phyloP scores from a whole-genome alignment of 1,140 invertebrate species.

The Lordiphosa clarofinis region DNA sequence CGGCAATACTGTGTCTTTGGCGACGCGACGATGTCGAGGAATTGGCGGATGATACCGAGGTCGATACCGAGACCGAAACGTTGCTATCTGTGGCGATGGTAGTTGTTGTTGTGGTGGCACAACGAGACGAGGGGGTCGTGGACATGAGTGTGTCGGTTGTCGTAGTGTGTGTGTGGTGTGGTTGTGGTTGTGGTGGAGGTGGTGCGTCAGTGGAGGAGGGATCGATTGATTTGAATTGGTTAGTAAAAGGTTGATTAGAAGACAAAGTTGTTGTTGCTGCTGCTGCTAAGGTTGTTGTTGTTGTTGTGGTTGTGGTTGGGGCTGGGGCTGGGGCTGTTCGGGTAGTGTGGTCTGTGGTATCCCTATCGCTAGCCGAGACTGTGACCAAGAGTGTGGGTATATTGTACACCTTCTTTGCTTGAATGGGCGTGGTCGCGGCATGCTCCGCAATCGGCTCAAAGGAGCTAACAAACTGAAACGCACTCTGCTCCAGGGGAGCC shows the following conservation, averaged over 20 bases:
- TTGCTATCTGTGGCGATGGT: conserved; percentile 77
- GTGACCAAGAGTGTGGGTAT: conserved; percentile 54
- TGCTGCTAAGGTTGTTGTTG: conserved; percentile 13
- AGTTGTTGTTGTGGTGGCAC: conserved; percentile 36
- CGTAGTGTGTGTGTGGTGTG: conserved; percentile 7
- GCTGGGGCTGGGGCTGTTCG: not conserved
- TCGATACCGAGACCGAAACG: conserved; percentile 64
- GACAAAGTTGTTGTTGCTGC: conserved; percentile 30
- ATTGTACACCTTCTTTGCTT: conserved; percentile 36
- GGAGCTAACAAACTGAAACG: conserved; percentile 60
- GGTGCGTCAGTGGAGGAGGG: conserved; percentile 43
- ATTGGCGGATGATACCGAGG: conserved; percentile 70
- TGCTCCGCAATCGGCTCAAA: conserved; percentile 65
- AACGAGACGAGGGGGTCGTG: conserved; percentile 39
- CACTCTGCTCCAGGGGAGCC: conserved; percentile 50
- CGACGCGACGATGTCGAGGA: conserved; percentile 84
- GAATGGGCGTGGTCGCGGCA: conserved; percentile 21
- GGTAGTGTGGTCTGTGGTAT: conserved; percentile 5
- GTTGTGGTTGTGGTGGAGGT: conserved; percentile 19
- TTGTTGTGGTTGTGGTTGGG: conserved; percentile 11
- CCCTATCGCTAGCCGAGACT: conserved; percentile 11
- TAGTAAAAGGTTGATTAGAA: conserved; percentile 50
- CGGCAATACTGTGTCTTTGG: conserved; percentile 95
- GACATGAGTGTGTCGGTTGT: conserved; percentile 16
- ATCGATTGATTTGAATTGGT: conserved; percentile 50